Conservation (phyloP, 1,140 invertebrate genomes). For the Panulirus ornatus region DNA sequence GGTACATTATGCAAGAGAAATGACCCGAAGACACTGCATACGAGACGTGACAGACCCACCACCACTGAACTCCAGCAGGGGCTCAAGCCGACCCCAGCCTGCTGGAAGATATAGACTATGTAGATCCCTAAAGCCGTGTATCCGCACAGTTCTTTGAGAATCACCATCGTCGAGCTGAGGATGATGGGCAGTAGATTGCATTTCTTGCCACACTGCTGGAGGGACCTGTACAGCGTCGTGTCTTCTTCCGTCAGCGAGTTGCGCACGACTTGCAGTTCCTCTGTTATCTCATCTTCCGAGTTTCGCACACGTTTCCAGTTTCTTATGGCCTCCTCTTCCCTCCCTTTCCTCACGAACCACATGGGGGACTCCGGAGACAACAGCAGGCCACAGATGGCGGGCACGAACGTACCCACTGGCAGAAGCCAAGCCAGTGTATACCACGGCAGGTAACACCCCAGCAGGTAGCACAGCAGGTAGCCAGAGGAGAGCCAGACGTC, state of each 20-base stretch:
- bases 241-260: background rate
- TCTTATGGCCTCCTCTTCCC: background rate
- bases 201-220: background rate
- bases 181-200: background rate
- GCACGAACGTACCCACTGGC: background rate
- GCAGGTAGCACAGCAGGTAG: background rate
- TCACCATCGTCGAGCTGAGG: too few relatives aligned
- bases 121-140: background rate
- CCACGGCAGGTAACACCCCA: background rate
- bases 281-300: background rate
- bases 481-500: background rate
- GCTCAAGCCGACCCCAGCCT: background rate
- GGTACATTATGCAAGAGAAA: background rate
- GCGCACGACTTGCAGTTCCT: background rate
- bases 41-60: background rate
- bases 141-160: background rate
- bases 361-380: background rate
- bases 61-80: background rate
- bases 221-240: too few relatives aligned
- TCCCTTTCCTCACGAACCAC: slow-evolving; percentile 1
- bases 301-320: background rate
- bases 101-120: background rate
- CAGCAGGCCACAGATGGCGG: background rate
- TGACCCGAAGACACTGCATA: background rate
- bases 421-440: background rate